Percentiles rank a stretch among this genome's conserved stretches.
Evolutionary conservation across 37 sponge, comb jelly and placozoan genomes (phyloP).

Genomic region (Spongia lamella): DNA sequence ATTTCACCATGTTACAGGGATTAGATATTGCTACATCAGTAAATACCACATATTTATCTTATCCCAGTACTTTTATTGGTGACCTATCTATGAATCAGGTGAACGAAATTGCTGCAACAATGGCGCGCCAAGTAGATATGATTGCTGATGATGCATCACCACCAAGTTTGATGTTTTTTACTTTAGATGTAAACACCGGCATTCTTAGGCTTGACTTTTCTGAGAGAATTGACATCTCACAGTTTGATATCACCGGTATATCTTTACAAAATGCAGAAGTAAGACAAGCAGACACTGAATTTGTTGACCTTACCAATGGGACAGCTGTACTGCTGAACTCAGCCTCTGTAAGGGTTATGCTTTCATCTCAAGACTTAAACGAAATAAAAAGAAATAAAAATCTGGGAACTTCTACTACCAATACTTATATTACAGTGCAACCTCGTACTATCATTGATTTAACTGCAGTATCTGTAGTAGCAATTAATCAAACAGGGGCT

Average conservation of each 20-base stretch:
- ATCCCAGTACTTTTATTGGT: conserved; percentile 8
- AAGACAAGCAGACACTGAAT: conserved; percentile 7
- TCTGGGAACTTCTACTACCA: conserved; percentile 31
- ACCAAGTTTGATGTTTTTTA: conserved; percentile 70
- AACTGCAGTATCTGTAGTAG: conserved; percentile 44
- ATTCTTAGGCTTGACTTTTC: conserved; percentile 61
- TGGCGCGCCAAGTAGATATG: conserved; percentile 30
- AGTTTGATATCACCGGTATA: conserved; percentile 52
- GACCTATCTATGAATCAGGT: conserved; percentile 45
- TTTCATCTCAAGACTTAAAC: conserved; percentile 53
- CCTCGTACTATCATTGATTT: conserved; percentile 53
- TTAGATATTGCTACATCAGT: conserved; percentile 10
- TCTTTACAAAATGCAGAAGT: conserved; percentile 54
- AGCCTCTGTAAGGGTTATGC: conserved; percentile 30
- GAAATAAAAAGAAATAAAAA: conserved; percentile 46
- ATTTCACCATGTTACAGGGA: conserved; percentile 9
- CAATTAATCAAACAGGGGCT: conserved; percentile 34
- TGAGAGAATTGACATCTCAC: conserved; percentile 41
- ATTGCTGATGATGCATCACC: conserved; percentile 74
- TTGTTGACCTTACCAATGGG: conserved; percentile 27
- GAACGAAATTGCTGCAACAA: neutral
- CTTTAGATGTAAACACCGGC: conserved; percentile 73
- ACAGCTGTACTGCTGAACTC: conserved; percentile 8
- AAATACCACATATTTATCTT: conserved; percentile 69
- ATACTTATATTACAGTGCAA: conserved; percentile 65